Evolutionary conservation across 2,113 vertebrate species (phyloP), one percentile per base, ranked within the genome.

Genomic region (Muntiacus reevesi): DNA sequence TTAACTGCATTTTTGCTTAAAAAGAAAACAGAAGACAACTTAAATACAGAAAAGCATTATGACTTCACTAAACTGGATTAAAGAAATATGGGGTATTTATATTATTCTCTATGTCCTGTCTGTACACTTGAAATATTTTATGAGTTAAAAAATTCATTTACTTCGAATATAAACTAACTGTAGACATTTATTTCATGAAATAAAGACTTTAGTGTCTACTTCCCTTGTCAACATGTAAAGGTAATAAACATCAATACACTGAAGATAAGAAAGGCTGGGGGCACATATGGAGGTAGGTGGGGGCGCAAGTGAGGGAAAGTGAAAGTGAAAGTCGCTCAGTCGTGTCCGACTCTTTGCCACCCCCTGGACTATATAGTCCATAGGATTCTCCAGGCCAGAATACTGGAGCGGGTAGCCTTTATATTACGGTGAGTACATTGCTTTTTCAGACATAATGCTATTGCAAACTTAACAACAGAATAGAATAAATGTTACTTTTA

Each of bases 21-120:
- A 97, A 98, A 89, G n/a, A 83, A 96, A 95, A 64, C 5, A 91
- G 54, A 40, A 93, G 71, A 83, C 3, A 95, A 91, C 16, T 43
- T 82, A 82, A 87, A 96, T 1, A 96, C 60, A 87, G 78, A 82
- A 95, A 91, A 97, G 71, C 55, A 13, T 54, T 76, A 95, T n/a
- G 27, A 95, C 60, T n/a, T 94, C 40, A 92, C 11, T 71, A 92
- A 95, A 71, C 25, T 78, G 50, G 19, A 15, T 45, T 40, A 60
- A 50, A 92, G 36, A 7, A 67, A 97, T 89, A 30, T 85, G 15
- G 64, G 52, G 5, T 74, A 95, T 88, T 89, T 57, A 76, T 21
- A 78, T 64, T 95, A 92, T 90, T 82, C 25, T 86, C 15, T 86
- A 36, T 81, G 64, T 57, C 9, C 14, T 89, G 82, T 89, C 7